These are phyloP conservation scores for Cyclargus thomasi DNA, from an alignment of 1,140 invertebrate species.

Conservation along the genomic window DNA sequence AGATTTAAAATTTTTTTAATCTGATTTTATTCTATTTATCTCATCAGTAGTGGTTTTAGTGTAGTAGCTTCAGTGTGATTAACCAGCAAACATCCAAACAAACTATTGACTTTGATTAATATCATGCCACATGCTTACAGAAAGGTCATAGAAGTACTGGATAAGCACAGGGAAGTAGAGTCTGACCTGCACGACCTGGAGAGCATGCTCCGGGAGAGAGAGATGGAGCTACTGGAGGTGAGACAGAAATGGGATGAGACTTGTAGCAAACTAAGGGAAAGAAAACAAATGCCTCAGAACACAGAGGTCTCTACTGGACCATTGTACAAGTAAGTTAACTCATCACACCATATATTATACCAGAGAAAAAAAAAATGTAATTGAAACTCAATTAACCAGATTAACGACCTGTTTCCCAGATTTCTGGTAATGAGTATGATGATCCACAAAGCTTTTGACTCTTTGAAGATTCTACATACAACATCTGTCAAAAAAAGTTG, in stretches of 20 bases:
- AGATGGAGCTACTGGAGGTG: slow-evolving; percentile 27
- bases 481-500: no score
- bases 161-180: slow-evolving; percentile 36
- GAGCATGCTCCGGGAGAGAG: slow-evolving; percentile 32
- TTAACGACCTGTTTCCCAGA: no score
- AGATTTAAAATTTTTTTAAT: no score
- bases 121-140: slow-evolving; percentile 33
- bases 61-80: no score
- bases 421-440: no score
- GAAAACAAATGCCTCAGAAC: slow-evolving; percentile 8
- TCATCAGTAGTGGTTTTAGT: no score
- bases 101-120: no score
- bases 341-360: background rate
- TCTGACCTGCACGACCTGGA: slow-evolving; percentile 33
- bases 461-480: no score
- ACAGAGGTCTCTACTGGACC: slow-evolving; percentile 30
- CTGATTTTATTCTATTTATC: no score
- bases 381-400: background rate
- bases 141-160: slow-evolving; percentile 37
- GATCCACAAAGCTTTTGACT: no score
- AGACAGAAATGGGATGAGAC: slow-evolving; percentile 38
- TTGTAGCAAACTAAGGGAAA: slow-evolving; percentile 31
- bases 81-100: no score
- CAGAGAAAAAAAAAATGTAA: background rate
- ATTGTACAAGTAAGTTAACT: slow-evolving; percentile 38